Conservation (phyloP, 2,797 vertebrate genomes). For the Acanthiza pusilla region DNA sequence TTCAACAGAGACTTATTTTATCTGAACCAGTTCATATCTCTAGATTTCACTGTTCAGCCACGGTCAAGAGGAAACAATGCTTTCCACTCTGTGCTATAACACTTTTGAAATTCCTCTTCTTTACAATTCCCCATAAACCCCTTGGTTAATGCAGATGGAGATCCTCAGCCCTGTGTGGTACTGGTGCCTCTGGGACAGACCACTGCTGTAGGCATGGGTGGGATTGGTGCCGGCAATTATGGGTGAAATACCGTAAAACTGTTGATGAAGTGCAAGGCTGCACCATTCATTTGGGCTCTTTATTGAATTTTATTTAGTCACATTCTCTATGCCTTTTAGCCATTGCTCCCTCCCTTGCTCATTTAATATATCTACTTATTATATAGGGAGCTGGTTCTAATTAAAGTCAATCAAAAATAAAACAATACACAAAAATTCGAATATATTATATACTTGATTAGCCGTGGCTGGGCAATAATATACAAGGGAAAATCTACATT, state of each 20-base stretch:
- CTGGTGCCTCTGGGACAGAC: background rate
- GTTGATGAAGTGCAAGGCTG: background rate
- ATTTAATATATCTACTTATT: slow-evolving; percentile 12
- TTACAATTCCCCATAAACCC: background rate
- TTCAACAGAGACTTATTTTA: background rate
- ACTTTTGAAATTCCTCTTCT: background rate
- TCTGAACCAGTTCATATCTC: background rate
- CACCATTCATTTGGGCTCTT: background rate
- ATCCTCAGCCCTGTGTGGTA: background rate
- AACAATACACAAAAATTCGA: slow-evolving; percentile 34
- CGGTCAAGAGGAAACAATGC: background rate
- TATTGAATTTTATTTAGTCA: background rate
- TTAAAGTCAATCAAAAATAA: slow-evolving; percentile 50
- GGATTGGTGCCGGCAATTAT: background rate
- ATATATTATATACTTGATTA: slow-evolving; percentile 14
- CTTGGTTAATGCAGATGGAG: background rate
- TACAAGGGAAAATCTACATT: slow-evolving; percentile 39
- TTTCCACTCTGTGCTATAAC: background rate
- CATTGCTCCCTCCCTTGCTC: background rate
- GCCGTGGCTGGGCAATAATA: slow-evolving; percentile 44
- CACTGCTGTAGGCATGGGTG: background rate
- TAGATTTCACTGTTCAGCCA: background rate
- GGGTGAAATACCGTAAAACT: background rate
- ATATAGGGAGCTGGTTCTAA: slow-evolving; percentile 36
- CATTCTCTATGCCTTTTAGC: background rate